A percentile compares a stretch with the other conserved stretches of the same genome.
Conservation (phyloP, 1,140 invertebrate genomes). For the Drosophila pallidifrons region DNA sequence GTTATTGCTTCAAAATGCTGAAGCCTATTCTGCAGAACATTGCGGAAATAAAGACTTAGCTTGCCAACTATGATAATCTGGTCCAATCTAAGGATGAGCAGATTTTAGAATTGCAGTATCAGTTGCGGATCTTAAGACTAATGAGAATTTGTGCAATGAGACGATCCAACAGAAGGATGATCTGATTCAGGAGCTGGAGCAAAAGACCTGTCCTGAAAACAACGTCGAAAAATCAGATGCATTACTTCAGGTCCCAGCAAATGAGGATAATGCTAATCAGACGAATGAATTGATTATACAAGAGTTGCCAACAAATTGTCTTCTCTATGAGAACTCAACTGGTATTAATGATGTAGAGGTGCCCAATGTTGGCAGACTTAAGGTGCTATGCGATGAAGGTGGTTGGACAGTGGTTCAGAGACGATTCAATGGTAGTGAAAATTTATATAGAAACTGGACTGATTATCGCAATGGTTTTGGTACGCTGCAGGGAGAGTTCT, state of each 20-base stretch:
- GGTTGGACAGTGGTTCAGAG: conserved; percentile 25
- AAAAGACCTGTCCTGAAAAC: neutral
- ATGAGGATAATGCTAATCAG: neutral
- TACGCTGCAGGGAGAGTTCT: conserved; percentile 19
- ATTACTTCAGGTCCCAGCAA: neutral
- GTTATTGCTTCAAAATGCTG: neutral
- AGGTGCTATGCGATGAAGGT: conserved; percentile 15
- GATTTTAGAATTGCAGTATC: neutral
- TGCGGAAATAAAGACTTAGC: neutral
- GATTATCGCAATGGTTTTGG: conserved; percentile 31
- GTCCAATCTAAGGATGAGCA: neutral
- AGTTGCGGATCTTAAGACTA: neutral
- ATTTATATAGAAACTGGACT: conserved; percentile 25
- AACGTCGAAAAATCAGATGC: neutral
- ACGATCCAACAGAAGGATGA: neutral
- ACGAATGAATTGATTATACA: neutral
- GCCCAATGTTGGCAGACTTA: neutral
- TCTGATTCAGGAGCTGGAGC: neutral
- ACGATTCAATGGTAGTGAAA: conserved; percentile 16
- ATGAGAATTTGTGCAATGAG: conserved; percentile 2
- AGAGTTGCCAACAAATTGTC: neutral
- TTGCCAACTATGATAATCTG: neutral
- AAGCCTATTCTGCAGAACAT: neutral
- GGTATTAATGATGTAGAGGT: conserved; percentile 5
- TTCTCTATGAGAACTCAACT: neutral